Percentiles rank a stretch among this genome's conserved stretches.
These are phyloP conservation scores for Dallia pectoralis DNA, from an alignment of 2,797 vertebrate species.

Conservation along the genomic window DNA sequence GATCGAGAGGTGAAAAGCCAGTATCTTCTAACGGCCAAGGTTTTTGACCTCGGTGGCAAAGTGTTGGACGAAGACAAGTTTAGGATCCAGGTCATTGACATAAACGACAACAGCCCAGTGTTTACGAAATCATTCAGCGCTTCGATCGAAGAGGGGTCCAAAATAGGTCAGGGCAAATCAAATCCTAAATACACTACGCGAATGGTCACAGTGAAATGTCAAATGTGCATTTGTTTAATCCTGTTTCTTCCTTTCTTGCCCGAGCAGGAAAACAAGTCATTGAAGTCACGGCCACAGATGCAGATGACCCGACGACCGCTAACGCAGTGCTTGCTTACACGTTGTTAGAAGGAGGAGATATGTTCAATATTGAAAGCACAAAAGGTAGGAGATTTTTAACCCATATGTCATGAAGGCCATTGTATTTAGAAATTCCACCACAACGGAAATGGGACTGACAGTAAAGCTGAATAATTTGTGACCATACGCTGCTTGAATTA, in stretches of 20 bases:
- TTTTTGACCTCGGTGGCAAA: constrained; percentile 49
- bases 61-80: constrained; percentile 63
- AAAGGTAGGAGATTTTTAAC: constrained; percentile 56
- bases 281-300: constrained; percentile 66
- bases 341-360: constrained; percentile 44
- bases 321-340: constrained; percentile 67
- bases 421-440: background rate
- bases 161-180: constrained; percentile 45
- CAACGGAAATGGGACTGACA: too few species aligned
- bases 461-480: too few species aligned
- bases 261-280: constrained; percentile 62
- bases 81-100: constrained; percentile 64
- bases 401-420: background rate
- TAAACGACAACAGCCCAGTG: constrained; percentile 74
- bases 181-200: background rate
- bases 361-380: constrained; percentile 46
- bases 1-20: constrained; percentile 70
- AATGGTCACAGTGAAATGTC: background rate
- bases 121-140: constrained; percentile 57
- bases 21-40: constrained; percentile 62
- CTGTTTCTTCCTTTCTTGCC: background rate
- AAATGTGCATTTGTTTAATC: background rate
- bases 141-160: constrained; percentile 66
- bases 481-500: too few species aligned
- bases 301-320: constrained; percentile 67